Conservation (phyloP, 2,888 invertebrate species). For the Volucella bombylans region DNA sequence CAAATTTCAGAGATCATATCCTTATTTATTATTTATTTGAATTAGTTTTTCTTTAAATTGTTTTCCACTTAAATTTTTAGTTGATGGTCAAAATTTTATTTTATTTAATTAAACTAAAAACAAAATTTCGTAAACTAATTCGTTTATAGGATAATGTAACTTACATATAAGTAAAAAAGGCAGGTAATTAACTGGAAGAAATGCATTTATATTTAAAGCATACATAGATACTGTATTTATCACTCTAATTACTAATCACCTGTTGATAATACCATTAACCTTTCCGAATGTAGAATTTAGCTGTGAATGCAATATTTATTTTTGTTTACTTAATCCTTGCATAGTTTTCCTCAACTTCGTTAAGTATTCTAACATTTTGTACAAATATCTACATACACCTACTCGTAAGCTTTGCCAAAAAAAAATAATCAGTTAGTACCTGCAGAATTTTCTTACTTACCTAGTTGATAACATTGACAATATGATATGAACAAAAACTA, state of each 20-base stretch:
- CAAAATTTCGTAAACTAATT: conserved; percentile 51
- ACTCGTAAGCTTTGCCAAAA: conserved; percentile 64
- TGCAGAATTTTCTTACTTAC: conserved; percentile 55
- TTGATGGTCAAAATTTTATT: conserved; percentile 22
- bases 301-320: conserved; percentile 62
- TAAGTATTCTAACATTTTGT: conserved; percentile 37
- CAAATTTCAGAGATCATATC: background rate
- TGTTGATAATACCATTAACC: conserved; percentile 50
- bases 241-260: conserved; percentile 51
- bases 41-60: conserved; percentile 23
- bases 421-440: conserved; percentile 52
- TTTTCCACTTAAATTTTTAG: background rate
- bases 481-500: conserved; percentile 41
- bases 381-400: conserved; percentile 28
- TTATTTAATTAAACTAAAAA: conserved; percentile 17
- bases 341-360: conserved; percentile 47
- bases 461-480: conserved; percentile 44
- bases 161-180: conserved; percentile 48
- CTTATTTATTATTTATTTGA: conserved; percentile 33
- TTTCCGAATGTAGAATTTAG: conserved; percentile 60
- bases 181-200: conserved; percentile 58
- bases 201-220: conserved; percentile 53
- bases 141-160: conserved; percentile 54
- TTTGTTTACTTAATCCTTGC: conserved; percentile 52
- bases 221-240: conserved; percentile 45